Percentiles rank a stretch among this genome's conserved stretches.
phyloP scores from a whole-genome alignment of 2,888 invertebrate species.

The Tryphoninae sp. region DNA sequence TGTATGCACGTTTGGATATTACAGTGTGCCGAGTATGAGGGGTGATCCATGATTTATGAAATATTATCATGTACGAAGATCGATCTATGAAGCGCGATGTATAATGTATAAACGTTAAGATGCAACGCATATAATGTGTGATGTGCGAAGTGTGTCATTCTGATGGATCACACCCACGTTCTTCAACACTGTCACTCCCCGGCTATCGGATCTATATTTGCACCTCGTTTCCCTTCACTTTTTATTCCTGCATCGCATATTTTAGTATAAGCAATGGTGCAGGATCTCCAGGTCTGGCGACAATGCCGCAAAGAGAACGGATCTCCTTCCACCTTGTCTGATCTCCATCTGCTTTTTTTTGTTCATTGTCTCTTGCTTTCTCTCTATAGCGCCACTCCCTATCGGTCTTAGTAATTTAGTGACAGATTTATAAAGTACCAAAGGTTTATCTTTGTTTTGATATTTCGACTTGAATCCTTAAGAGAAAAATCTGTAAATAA shows the following conservation, averaged over 20 bases:
- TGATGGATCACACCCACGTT: conserved; percentile 75
- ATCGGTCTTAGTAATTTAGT: conserved; percentile 35
- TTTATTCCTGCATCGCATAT: conserved; percentile 13
- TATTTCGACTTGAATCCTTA: background rate
- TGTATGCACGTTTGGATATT: too few species aligned
- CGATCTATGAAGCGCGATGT: too few species aligned
- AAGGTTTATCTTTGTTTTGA: conserved; percentile 24
- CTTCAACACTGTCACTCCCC: conserved; percentile 53
- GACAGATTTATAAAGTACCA: conserved; percentile 33
- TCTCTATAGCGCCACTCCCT: too few species aligned
- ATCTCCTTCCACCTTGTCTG: conserved; percentile 59
- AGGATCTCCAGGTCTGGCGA: conserved; percentile 37
- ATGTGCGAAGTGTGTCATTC: conserved; percentile 13
- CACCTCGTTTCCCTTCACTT: conserved; percentile 47
- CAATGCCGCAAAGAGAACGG: conserved; percentile 59
- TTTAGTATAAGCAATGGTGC: conserved; percentile 15
- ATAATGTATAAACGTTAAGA: too few species aligned
- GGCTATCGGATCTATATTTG: conserved; percentile 31
- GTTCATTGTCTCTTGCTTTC: too few species aligned
- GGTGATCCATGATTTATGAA: too few species aligned
- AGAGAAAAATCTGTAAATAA: too few species aligned
- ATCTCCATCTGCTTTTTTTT: conserved; percentile 27
- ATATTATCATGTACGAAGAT: too few species aligned
- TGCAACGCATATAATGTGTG: too few species aligned
- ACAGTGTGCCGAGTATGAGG: too few species aligned